Conservation (phyloP, 1,140 invertebrate species). For the Campoletis sonorensis region DNA sequence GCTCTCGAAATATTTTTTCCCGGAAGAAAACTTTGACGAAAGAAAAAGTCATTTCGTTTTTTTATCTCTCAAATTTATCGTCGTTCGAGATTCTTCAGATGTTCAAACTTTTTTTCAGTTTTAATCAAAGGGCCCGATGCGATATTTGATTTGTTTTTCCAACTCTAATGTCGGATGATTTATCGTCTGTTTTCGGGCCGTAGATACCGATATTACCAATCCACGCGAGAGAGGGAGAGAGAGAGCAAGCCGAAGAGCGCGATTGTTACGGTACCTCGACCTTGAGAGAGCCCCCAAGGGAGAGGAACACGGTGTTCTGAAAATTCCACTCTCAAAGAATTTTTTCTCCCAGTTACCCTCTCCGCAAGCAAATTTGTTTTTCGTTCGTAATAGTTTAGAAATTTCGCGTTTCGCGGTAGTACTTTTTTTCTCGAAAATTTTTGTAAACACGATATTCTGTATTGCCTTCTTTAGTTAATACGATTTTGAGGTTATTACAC, state of each 20-base stretch:
- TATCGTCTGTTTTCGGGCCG: slow-evolving; percentile 29
- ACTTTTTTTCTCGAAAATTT: no score
- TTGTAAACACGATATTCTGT: no score
- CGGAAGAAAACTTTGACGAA: background rate
- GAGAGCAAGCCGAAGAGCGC: background rate
- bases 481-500: no score
- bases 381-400: background rate
- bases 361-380: no score
- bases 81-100: background rate
- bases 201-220: slow-evolving; percentile 46
- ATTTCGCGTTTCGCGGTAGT: background rate
- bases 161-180: slow-evolving; percentile 9
- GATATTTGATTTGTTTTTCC: background rate
- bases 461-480: no score
- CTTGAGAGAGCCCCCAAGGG: slow-evolving; percentile 53
- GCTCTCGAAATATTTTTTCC: background rate
- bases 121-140: no score
- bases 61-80: background rate
- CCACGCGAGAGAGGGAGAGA: slow-evolving; percentile 48
- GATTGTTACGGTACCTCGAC: slow-evolving; percentile 61
- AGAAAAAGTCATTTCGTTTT: background rate
- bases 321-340: slow-evolving; percentile 8
- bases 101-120: no score
- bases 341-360: no score
- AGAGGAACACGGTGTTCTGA: background rate